Percentiles rank a stretch among this genome's conserved stretches.
phyloP scores from a whole-genome alignment of 2,113 vertebrate species.

The Hiodon alosoides region DNA sequence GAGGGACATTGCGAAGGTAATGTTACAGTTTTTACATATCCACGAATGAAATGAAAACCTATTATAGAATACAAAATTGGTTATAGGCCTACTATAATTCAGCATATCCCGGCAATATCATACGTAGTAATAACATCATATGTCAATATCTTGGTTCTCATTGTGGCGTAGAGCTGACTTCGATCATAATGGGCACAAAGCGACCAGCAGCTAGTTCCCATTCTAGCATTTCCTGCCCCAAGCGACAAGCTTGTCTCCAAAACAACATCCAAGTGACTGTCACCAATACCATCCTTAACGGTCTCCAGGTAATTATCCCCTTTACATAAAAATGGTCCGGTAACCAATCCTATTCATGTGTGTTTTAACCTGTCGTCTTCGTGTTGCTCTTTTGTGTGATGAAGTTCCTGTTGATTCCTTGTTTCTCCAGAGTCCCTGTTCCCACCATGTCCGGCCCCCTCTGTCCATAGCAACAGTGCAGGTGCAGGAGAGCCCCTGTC shows the following conservation, averaged over 20 bases:
- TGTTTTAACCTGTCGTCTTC: background rate
- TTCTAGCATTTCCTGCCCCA: background rate
- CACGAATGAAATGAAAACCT: background rate
- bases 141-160: background rate
- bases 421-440: background rate
- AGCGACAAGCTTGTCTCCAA: background rate
- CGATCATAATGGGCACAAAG: slow-evolving; percentile 19
- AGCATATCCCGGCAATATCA: too few relatives aligned
- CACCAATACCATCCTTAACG: background rate
- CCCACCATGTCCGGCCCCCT: background rate
- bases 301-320: background rate
- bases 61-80: too few relatives aligned
- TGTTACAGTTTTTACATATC: background rate
- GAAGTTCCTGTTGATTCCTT: background rate
- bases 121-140: background rate
- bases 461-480: slow-evolving; percentile 6
- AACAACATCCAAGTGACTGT: background rate
- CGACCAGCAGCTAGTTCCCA: background rate
- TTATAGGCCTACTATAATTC: too few relatives aligned
- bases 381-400: background rate
- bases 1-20: slow-evolving; percentile 9
- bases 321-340: slow-evolving; percentile 15
- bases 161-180: slow-evolving; percentile 9
- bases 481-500: slow-evolving; percentile 12
- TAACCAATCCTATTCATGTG: slow-evolving; percentile 12